These are phyloP conservation scores for Macropodus opercularis DNA, from an alignment of 2,797 vertebrate species.

Conservation along the genomic window DNA sequence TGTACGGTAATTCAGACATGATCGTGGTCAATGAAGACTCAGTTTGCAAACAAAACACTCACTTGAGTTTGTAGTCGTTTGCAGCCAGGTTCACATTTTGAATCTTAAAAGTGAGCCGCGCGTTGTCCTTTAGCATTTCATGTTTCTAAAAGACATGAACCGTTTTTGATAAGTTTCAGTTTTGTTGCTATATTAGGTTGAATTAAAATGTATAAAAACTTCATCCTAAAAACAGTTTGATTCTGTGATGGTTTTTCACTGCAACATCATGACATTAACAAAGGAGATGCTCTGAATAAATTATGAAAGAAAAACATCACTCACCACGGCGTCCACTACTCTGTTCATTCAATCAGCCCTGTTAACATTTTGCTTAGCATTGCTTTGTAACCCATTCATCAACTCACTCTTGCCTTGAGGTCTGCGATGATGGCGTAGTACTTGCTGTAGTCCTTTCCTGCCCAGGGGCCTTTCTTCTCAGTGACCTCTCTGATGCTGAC, in stretches of 20 bases:
- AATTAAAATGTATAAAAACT: no score
- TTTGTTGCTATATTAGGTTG: no score
- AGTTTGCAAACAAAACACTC: slow-evolving; percentile 37
- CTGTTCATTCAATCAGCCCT: no score
- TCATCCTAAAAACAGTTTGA: no score
- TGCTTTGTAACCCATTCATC: background rate
- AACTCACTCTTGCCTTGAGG: slow-evolving; percentile 86
- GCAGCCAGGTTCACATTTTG: slow-evolving; percentile 86
- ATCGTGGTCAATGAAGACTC: background rate
- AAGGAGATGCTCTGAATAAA: no score
- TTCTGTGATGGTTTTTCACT: no score
- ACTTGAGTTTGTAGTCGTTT: slow-evolving; percentile 88
- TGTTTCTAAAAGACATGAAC: slow-evolving; percentile 75
- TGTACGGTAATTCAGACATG: background rate
- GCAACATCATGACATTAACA: no score
- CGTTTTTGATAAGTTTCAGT: background rate
- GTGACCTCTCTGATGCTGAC: slow-evolving; percentile 84
- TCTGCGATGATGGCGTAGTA: slow-evolving; percentile 81
- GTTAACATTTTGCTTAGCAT: background rate
- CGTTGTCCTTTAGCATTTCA: slow-evolving; percentile 73
- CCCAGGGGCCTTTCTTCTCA: slow-evolving; percentile 83
- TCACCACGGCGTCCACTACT: no score
- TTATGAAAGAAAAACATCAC: slow-evolving; percentile 14
- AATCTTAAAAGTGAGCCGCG: slow-evolving; percentile 75
- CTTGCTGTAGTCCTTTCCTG: slow-evolving; percentile 80